Evolutionary conservation across 35 echinoderm and acorn worm species (phyloP), one percentile per base, ranked within the genome.

Genomic region (Amphiura filiformis): DNA sequence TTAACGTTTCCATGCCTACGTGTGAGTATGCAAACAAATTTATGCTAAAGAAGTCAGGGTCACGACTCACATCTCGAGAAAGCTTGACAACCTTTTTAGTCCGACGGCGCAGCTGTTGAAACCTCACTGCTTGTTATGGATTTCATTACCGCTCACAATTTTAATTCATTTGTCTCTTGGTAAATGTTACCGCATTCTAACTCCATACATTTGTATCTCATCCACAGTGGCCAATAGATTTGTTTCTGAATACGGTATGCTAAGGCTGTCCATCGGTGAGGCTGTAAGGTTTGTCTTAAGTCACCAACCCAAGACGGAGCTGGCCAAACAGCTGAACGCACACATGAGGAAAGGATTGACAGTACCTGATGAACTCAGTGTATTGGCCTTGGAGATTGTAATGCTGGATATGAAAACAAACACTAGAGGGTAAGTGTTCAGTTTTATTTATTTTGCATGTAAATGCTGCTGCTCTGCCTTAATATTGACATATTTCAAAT

Each of bases 181-280:
- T n/a, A n/a, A n/a, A n/a, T n/a, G n/a, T n/a, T n/a, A n/a, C n/a
- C n/a, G n/a, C n/a, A n/a, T n/a, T n/a, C n/a, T n/a, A n/a, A n/a
- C n/a, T n/a, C n/a, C n/a, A n/a, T n/a, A n/a, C n/a, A n/a, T 47
- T 47, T 47, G 4, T 47, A 17, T 47, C 17, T 4, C 41, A 47
- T 47, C 30, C 80, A 20, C 78, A 98, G 96, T 98, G 92, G 96
- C 96, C 28, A 98, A 94, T 65, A 89, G 96, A 28, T 98, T 98
- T 84, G 92, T 86, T 34, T 77, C 92, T 22, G 96, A 98, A 56
- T 98, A 94, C 57, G 96, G 96, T 17, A 98, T 98, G 96, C 56
- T 93, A 75, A 61, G 96, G 1, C 84, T 98, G 36, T 98, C 96
- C 31, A 98, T 98, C 57, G 96, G 96, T 31, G 96, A 98, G 65